phyloP scores from a whole-genome alignment of 2,113 vertebrate species.

The Myotis brandtii region DNA sequence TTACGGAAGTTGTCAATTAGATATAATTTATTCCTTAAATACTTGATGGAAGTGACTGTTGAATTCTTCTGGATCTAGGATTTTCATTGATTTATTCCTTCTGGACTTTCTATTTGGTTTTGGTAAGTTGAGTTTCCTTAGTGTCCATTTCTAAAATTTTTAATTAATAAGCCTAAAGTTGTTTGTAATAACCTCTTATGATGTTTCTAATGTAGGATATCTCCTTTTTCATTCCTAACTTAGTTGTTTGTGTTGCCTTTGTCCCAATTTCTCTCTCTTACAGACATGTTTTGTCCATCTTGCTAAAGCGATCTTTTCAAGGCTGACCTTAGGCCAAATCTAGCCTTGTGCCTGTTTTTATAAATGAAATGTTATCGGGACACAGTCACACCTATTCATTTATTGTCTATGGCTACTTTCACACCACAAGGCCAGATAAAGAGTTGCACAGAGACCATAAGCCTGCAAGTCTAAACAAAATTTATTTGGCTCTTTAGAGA shows the following conservation, averaged over 20 bases:
- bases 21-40: not conserved
- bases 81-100: not conserved
- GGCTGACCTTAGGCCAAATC: not conserved
- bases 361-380: not conserved
- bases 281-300: not conserved
- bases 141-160: not conserved
- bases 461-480: not conserved
- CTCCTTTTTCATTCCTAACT: not conserved
- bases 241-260: not conserved
- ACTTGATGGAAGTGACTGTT: not conserved
- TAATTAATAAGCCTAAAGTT: not conserved
- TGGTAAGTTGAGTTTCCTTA: not conserved
- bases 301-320: not conserved
- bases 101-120: not conserved
- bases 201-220: not conserved
- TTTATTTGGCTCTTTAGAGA: not conserved
- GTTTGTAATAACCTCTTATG: not conserved
- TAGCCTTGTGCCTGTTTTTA: not conserved
- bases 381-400: not conserved
- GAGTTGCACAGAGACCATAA: not conserved
- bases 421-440: not conserved
- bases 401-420: not conserved
- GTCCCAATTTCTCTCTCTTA: not conserved
- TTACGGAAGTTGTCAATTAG: not conserved
- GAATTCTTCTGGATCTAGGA: not conserved